Percentiles rank a stretch among this genome's conserved stretches.
Evolutionary conservation across 2,113 vertebrate genomes (phyloP).

Genomic region (Salvelinus sp.): DNA sequence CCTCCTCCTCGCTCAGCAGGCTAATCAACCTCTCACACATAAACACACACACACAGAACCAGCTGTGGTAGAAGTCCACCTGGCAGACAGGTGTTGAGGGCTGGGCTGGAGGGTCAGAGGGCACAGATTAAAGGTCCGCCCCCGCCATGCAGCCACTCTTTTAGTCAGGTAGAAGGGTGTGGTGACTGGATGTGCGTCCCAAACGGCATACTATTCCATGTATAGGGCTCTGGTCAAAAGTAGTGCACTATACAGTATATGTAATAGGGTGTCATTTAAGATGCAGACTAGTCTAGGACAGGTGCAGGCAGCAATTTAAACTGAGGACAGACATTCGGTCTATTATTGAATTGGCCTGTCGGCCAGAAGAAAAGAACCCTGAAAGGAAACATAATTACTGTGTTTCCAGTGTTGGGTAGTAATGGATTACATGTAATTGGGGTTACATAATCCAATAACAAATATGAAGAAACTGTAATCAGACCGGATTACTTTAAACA

Average conservation of each 20-base stretch:
- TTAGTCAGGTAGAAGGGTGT: neutral
- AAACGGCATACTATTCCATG: no score
- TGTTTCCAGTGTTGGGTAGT: neutral
- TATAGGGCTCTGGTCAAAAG: no score
- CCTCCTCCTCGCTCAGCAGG: neutral
- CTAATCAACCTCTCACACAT: neutral
- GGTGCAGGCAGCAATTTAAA: neutral
- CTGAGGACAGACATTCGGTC: neutral
- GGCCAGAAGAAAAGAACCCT: neutral
- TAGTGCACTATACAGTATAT: no score
- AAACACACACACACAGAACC: no score
- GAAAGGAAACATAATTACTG: neutral
- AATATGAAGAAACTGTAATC: conserved; percentile 24
- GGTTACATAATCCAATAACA: no score
- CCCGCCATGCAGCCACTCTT: neutral
- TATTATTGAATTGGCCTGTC: no score
- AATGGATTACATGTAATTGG: no score
- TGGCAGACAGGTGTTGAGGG: conserved; percentile 1
- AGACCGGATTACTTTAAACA: no score
- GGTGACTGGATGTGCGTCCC: neutral
- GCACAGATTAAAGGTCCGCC: no score
- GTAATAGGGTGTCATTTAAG: neutral
- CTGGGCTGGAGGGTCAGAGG: neutral
- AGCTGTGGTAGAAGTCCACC: neutral
- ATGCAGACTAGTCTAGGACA: neutral